A percentile compares a stretch with the other conserved stretches of the same genome.
These are phyloP conservation scores for Elegia similella DNA, from an alignment of 2,888 invertebrate genomes.

Conservation along the genomic window DNA sequence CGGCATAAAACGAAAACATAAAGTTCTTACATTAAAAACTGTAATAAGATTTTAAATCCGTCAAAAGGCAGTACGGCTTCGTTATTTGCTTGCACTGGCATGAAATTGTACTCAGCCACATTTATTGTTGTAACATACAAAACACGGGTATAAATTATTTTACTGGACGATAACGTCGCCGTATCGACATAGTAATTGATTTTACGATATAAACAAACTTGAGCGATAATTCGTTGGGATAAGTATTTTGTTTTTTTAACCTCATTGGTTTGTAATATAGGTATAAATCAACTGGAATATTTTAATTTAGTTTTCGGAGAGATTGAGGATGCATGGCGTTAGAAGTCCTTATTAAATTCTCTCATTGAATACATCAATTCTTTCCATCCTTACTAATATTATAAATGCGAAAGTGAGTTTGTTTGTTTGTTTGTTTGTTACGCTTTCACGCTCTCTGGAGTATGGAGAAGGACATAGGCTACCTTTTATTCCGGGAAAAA, in stretches of 20 bases:
- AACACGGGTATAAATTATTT: conserved; percentile 28
- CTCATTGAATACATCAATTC: too few relatives aligned
- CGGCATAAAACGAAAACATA: conserved; percentile 9
- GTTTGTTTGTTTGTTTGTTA: too few relatives aligned
- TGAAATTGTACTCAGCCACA: conserved; percentile 31
- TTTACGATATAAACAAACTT: conserved; percentile 14
- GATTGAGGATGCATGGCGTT: too few relatives aligned
- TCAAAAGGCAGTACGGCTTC: conserved; percentile 23
- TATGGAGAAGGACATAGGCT: too few relatives aligned
- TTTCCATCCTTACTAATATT: too few relatives aligned
- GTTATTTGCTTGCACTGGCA: conserved; percentile 23
- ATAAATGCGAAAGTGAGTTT: too few relatives aligned
- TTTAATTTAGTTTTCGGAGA: too few relatives aligned
- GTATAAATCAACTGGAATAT: too few relatives aligned
- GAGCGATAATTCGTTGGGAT: conserved; percentile 12
- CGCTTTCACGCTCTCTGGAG: too few relatives aligned
- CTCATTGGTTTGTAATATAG: conserved; percentile 9
- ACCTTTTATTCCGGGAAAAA: too few relatives aligned
- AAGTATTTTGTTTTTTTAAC: conserved; percentile 20
- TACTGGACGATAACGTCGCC: conserved; percentile 27
- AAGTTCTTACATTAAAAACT: conserved; percentile 12
- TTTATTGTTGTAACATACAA: conserved; percentile 24
- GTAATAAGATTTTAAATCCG: conserved; percentile 22
- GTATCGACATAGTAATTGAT: conserved; percentile 17
- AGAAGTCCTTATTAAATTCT: too few relatives aligned